Conservation (phyloP, 2,113 vertebrate species). For the Labeo rohita region DNA sequence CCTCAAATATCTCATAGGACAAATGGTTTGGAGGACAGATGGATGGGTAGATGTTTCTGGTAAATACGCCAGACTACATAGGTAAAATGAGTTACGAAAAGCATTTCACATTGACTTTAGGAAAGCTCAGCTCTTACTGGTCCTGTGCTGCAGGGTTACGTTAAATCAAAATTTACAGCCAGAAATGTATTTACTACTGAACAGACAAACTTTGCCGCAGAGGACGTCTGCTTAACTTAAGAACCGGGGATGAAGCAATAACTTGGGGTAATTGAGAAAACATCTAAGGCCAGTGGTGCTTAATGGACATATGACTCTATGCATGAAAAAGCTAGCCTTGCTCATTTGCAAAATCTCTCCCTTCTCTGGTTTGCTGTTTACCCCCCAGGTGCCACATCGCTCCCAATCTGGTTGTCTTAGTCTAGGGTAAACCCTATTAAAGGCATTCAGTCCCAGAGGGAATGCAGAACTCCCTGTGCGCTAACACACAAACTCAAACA, state of each 20-base stretch:
- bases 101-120: not conserved
- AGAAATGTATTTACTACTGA: not conserved
- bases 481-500: conserved; percentile 45
- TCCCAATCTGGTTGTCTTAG: conserved; percentile 71
- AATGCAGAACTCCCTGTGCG: not conserved
- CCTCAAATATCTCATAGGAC: not conserved
- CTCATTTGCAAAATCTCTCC: conserved; percentile 66
- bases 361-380: conserved; percentile 67
- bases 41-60: not conserved
- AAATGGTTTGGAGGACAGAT: not conserved
- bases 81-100: not conserved
- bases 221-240: conserved; percentile 12
- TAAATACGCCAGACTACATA: not conserved
- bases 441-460: conserved; percentile 63
- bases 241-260: conserved; percentile 20
- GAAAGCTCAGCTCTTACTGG: not conserved
- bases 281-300: conserved; percentile 28
- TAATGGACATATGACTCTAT: conserved; percentile 26
- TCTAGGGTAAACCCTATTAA: conserved; percentile 75
- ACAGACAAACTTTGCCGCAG: conserved; percentile 6
- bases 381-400: conserved; percentile 67
- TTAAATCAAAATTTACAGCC: conserved; percentile 7
- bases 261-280: conserved; percentile 68
- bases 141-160: not conserved
- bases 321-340: conserved; percentile 57